Evolutionary conservation across 2,113 vertebrate species (phyloP).

Genomic region (Chaenogobius annularis): DNA sequence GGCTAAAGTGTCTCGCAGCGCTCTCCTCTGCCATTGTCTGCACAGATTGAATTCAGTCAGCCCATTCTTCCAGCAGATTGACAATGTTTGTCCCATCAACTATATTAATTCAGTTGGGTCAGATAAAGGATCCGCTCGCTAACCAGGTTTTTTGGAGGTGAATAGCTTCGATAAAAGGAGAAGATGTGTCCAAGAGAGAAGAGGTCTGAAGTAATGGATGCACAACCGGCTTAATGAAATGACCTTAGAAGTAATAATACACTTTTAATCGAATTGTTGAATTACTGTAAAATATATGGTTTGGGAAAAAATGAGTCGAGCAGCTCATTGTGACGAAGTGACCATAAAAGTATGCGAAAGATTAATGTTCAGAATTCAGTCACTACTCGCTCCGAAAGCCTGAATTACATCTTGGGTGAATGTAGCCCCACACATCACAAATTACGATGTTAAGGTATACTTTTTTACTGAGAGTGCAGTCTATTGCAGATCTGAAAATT

Average conservation of each 20-base stretch:
- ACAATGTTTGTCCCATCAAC: conserved; percentile 78
- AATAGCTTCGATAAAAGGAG: conserved; percentile 61
- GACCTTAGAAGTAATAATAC: conserved; percentile 45
- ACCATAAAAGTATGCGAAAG: conserved; percentile 40
- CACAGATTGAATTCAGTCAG: conserved; percentile 77
- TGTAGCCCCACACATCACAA: background rate
- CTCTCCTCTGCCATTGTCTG: conserved; percentile 70
- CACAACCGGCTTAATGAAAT: conserved; percentile 54
- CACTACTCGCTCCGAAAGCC: background rate
- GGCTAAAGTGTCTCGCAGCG: conserved; percentile 57
- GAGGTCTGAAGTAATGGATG: conserved; percentile 47
- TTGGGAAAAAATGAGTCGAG: conserved; percentile 27
- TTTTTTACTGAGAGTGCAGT: background rate
- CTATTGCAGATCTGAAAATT: background rate
- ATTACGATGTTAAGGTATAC: background rate
- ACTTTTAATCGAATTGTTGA: conserved; percentile 60
- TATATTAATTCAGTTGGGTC: conserved; percentile 77
- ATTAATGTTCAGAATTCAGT: background rate
- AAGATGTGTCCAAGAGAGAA: conserved; percentile 17
- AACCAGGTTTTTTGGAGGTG: conserved; percentile 72
- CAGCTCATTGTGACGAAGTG: conserved; percentile 37
- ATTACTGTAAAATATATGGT: conserved; percentile 55
- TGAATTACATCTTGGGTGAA: background rate
- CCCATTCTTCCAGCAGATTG: conserved; percentile 78
- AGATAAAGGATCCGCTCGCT: conserved; percentile 74